Base-by-base conservation (phyloP, 2,113 vertebrate genomes). In the Amblyopsis rosae region DNA sequence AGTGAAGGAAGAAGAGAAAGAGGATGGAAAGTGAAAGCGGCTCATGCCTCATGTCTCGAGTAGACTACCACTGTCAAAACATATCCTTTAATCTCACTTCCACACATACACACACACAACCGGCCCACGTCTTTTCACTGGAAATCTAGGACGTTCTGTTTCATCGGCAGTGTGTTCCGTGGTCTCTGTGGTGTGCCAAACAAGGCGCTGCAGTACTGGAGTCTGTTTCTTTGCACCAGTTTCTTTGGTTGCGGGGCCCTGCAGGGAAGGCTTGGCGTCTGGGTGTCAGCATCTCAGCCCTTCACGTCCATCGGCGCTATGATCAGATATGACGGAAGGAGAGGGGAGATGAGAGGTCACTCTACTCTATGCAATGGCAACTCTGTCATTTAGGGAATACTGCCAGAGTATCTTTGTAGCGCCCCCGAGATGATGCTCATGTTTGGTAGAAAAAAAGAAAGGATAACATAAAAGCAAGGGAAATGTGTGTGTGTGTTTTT, bases 91-190 rank as follows among this genome's bases (percentile, higher is more conserved):
- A 86, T 89, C 86, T 85, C 68, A 59, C 68, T 72, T 65, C 54
- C 75, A 15, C 49, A 12, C 13, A 41, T 4, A 10, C 59, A 45
- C 70, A 26, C 26, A 26, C 6, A 10, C 59, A 45, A 67, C 67
- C 82, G 73, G 58, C 76, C 84, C 76, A 68, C 67, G 72, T 79
- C 80, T 79, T 72, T 15, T 77, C 81, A 79, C 70, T 86, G 65
- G 72, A 86, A 87, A 90, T 90, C 89, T 87, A 79, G 89, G 86
- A 79, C 89, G 85, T 77, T 83, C 73, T 85, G 85, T 86, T 90
- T 90, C 81, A 86, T 86, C 82, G 85, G 81, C 69, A 75, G 35
- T 77, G 66, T 72, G 74, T 81, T 79, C 70, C 70, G 69, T n/a
- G 46, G 76, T 87, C 82, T 82, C 89, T 69, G 79, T 62, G 77